Evolutionary conservation across 2,113 vertebrate species (phyloP).

Genomic region (Xenopus laevis): DNA sequence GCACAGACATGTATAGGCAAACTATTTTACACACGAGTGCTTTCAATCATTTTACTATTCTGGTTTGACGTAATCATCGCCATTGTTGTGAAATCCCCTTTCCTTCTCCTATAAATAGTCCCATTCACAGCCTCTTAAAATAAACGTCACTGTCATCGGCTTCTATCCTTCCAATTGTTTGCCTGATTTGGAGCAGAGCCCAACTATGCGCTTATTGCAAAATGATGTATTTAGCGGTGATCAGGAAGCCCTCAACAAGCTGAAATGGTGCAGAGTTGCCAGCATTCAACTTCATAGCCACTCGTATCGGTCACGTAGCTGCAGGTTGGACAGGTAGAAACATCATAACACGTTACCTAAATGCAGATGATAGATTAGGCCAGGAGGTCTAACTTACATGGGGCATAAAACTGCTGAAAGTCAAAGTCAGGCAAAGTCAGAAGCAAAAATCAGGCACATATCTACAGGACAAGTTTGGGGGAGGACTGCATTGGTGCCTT

Average conservation of each 20-base stretch:
- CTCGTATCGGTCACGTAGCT: not conserved
- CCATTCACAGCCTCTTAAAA: constrained; percentile 19
- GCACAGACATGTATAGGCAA: too few relatives aligned
- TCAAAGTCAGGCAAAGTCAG: too few relatives aligned
- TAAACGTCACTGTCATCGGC: constrained; percentile 14
- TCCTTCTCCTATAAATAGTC: constrained; percentile 27
- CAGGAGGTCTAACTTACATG: too few relatives aligned
- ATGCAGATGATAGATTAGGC: too few relatives aligned
- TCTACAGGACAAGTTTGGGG: too few relatives aligned
- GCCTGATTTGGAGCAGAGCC: constrained; percentile 5
- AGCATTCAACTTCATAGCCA: not conserved
- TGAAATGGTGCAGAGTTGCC: constrained; percentile 6
- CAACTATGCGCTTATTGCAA: constrained; percentile 12
- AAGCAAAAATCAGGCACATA: too few relatives aligned
- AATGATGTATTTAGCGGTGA: not conserved
- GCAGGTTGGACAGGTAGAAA: too few relatives aligned
- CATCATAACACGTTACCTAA: too few relatives aligned
- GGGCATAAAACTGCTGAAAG: too few relatives aligned
- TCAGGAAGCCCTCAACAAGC: not conserved
- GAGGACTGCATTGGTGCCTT: too few relatives aligned
- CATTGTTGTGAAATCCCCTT: constrained; percentile 15
- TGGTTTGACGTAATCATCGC: not conserved
- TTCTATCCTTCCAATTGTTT: constrained; percentile 21
- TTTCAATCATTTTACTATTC: constrained; percentile 4
- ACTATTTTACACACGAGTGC: not conserved